Evolutionary conservation across 1,140 invertebrate species (phyloP), one percentile per base, ranked within the genome.

Genomic region (Drosophila neocordata): DNA sequence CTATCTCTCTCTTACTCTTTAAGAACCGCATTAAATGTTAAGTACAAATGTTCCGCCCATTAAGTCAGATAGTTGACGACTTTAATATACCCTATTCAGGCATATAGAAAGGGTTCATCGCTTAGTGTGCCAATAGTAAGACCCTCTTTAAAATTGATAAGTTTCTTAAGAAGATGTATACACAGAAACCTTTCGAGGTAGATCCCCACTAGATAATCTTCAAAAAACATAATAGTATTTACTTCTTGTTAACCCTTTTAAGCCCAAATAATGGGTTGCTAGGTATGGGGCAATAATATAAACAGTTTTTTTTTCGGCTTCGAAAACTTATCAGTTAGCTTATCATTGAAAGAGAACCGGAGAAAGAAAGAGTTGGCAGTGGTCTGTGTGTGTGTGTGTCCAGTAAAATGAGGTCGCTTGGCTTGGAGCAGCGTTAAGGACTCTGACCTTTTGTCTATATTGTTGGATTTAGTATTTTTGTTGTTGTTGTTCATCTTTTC

Each of bases 381-480:
- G 52, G 51, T 2, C 3, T 18, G 18, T 4, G 9, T 31, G n/a
- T 22, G 2, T 11, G 37, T 31, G 34, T 35, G 20, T n/a, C 15
- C 18, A 56, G 52, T 20, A 9, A 55, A 64, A 58, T 70, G 34
- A 59, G 53, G 24, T 7, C 31, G 41, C 2, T 48, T 18, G 41
- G 15, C 41, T 48, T 20, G 6, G 44, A 79, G 27, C 27, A 31
- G 73, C 81, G 79, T 83, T 88, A 88, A 87, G 82, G 83, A 87
- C 82, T 87, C 71, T 87, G 82, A 87, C 82, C 82, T 87, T 87
- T 87, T 73, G 37, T 60, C 41, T 57, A 41, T 67, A 38, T 79
- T 76, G 76, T 66, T 83, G 27, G 4, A 31, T 5, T 31, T 31
- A 31, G 4, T 31, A 6, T 83, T 88, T 87, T 88, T 76, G 31